Conservation (phyloP, 2,797 vertebrate genomes). For the Sebastes diaconus region DNA sequence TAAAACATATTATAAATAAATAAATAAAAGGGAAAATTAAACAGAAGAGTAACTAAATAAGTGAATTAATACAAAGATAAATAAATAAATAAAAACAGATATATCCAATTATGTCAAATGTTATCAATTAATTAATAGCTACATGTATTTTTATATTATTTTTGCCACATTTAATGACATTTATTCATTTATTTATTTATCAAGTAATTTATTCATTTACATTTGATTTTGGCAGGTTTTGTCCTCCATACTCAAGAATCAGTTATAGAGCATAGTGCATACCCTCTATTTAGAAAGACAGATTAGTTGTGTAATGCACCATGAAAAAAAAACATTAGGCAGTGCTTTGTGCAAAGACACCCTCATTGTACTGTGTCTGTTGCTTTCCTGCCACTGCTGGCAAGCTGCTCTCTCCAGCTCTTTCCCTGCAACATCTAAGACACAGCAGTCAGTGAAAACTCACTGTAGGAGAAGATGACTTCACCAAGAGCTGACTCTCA, state of each 20-base stretch:
- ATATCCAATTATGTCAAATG: too few species aligned
- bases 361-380: slow-evolving; percentile 4
- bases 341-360: slow-evolving; percentile 7
- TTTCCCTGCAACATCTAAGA: slow-evolving; percentile 46
- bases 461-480: slow-evolving; percentile 38
- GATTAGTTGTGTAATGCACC: slow-evolving; percentile 16
- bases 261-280: background rate
- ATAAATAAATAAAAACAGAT: too few species aligned
- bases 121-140: too few species aligned
- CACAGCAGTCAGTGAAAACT: slow-evolving; percentile 25
- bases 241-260: background rate
- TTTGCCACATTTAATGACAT: too few species aligned
- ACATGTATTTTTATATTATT: too few species aligned
- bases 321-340: background rate
- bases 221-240: too few species aligned
- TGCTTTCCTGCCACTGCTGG: slow-evolving; percentile 21
- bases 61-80: too few species aligned
- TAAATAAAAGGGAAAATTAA: too few species aligned
- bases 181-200: too few species aligned
- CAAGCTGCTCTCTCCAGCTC: slow-evolving; percentile 35
- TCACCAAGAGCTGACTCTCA: slow-evolving; percentile 47
- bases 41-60: too few species aligned
- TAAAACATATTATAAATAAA: too few species aligned
- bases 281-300: background rate
- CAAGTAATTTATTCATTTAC: background rate